Percentiles rank a stretch among this genome's conserved stretches.
phyloP scores from a whole-genome alignment of 2,113 vertebrate species.

The Pristiophorus japonicus region DNA sequence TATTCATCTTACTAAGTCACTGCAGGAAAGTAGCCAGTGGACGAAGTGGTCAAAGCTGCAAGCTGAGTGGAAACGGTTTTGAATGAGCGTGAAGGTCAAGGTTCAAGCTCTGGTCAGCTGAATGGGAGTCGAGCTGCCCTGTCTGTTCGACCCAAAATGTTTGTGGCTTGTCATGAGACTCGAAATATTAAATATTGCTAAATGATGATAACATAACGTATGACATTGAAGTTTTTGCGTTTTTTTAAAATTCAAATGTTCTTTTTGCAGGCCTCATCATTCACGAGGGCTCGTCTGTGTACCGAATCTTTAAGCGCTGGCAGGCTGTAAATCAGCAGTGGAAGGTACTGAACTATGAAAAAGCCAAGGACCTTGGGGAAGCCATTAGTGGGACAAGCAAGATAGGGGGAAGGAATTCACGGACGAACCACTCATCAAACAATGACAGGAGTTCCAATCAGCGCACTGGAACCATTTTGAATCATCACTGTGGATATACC shows the following conservation, averaged over 20 bases:
- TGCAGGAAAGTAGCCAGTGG: background rate
- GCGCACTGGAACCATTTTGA: conserved; percentile 84
- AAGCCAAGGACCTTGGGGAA: conserved; percentile 82
- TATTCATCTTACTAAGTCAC: background rate
- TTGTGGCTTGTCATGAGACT: background rate
- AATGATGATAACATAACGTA: conserved; percentile 2
- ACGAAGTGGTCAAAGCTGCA: background rate
- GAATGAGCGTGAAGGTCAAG: background rate
- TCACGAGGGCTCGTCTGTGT: conserved; percentile 86
- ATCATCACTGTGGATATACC: conserved; percentile 90
- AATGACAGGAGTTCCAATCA: conserved; percentile 64
- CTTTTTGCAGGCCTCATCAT: conserved; percentile 70
- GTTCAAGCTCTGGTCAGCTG: background rate
- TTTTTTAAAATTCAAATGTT: background rate
- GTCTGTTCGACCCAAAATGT: background rate
- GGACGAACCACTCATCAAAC: conserved; percentile 65
- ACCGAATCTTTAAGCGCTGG: conserved; percentile 89
- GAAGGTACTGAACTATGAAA: conserved; percentile 92
- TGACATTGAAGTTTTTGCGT: background rate
- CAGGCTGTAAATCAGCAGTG: conserved; percentile 92
- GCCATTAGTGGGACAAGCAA: conserved; percentile 68
- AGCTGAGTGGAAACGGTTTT: background rate
- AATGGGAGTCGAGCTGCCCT: background rate
- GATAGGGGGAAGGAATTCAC: conserved; percentile 59
- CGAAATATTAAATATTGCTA: background rate